Base-by-base conservation (phyloP, 1,140 invertebrate genomes). In the Drosophila parabipectinata region DNA sequence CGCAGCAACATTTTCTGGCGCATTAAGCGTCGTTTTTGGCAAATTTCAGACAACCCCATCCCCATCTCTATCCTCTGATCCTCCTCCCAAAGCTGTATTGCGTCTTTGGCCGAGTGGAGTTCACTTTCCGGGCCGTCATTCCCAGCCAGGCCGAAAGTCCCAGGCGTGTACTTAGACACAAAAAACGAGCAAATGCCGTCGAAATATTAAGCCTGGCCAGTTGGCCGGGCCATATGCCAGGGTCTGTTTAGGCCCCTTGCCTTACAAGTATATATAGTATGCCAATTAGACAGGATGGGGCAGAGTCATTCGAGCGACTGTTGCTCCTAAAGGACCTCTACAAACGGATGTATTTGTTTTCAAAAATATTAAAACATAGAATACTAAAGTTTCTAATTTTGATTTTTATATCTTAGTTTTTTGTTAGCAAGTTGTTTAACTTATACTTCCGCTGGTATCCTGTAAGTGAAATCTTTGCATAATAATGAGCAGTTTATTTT, bases 401-500 rank as follows among this genome's bases (percentile, higher is more conserved):
- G 2, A 15, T 45, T 47, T 47, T 47, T 21, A 24, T 7, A 44
- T 18, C n/a, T 47, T 4, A 21, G 10, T 52, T 61, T 41, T 8
- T 15, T 37, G 26, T 10, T 8, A 58, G 54, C 28, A 28, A 12
- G 55, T 68, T 21, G 50, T 12, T 61, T 58, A 63, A 77, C 81
- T 81, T 85, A 58, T 54, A 79, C 44, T 47, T 67, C 56, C 52
- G 41, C 57, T 66, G 78, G 77, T 85, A 85, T 72, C 57, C 54
- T 50, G 63, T 41, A 73, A 77, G 61, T 63, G 32, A 75, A 82
- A 85, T 87, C 81, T 85, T 85, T 85, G 83, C 82, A 85, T 85
- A 82, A 78, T 87, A 85, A 85, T 85, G 78, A 85, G 69, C 82
- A 78, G 81, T 85, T 85, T 71, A 85, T 87, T 85, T 74, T 28